These are phyloP conservation scores for Apodemia mormo DNA, from an alignment of 2,888 invertebrate genomes.

Conservation along the genomic window DNA sequence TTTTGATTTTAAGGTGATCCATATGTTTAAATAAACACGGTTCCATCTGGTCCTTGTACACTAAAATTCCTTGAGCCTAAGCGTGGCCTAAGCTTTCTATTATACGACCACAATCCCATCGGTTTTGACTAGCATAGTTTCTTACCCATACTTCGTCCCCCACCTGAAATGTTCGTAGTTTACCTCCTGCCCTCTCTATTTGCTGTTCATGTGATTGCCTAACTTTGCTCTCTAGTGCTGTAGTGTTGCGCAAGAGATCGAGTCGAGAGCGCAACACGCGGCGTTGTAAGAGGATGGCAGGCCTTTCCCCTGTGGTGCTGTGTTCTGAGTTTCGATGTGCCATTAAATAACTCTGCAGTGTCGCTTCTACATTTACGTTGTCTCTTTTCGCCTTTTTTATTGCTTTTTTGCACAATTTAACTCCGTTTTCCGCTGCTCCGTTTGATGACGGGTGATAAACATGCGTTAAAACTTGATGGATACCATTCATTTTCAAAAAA, in stretches of 20 bases:
- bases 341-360: constrained; percentile 27
- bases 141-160: background rate
- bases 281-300: constrained; percentile 13
- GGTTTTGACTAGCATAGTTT: too few relatives aligned
- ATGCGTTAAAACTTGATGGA: constrained; percentile 24
- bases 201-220: background rate
- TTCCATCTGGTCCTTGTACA: background rate
- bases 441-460: constrained; percentile 33
- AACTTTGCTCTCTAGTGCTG: background rate
- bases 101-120: too few relatives aligned
- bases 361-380: background rate
- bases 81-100: too few relatives aligned
- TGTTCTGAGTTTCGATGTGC: constrained; percentile 29
- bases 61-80: background rate
- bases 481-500: constrained; percentile 26
- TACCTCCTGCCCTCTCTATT: background rate
- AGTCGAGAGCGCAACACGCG: background rate
- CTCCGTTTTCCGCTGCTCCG: constrained; percentile 35
- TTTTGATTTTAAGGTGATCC: background rate
- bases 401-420: constrained; percentile 33
- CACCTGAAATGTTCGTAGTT: background rate
- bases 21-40: background rate
- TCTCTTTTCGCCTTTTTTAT: constrained; percentile 35
- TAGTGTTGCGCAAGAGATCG: background rate
- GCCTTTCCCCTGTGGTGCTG: background rate